Percentiles rank a stretch among this genome's conserved stretches.
Evolutionary conservation across 2,113 vertebrate genomes (phyloP).

Genomic region (Amblyopsis rosae): DNA sequence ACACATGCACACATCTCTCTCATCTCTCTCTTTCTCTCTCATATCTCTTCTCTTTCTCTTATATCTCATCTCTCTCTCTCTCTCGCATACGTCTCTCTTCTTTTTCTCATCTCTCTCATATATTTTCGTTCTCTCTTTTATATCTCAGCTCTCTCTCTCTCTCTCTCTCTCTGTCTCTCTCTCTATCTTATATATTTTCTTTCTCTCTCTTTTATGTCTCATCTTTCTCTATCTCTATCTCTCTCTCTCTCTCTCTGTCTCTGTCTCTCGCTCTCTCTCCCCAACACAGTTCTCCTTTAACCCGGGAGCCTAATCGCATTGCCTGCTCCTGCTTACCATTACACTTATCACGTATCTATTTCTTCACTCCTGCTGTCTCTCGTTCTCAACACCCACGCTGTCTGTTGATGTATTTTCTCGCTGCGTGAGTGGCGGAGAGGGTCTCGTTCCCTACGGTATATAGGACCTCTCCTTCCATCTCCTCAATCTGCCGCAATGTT

Average conservation of each 20-base stretch:
- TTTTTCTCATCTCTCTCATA: neutral
- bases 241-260: neutral
- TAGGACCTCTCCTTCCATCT: neutral
- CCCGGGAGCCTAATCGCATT: neutral
- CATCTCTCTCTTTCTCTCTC: neutral
- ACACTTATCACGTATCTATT: neutral
- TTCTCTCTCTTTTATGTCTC: neutral
- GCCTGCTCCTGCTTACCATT: neutral
- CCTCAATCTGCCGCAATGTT: slow-evolving; percentile 39
- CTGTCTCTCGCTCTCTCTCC: neutral
- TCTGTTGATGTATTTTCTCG: too few relatives aligned
- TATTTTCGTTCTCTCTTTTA: neutral
- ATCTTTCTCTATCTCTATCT: neutral
- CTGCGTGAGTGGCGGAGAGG: too few relatives aligned
- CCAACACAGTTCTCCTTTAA: neutral
- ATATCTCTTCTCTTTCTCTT: too few relatives aligned
- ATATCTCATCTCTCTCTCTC: neutral
- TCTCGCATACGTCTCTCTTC: neutral
- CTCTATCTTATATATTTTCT: neutral
- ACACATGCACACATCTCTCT: neutral
- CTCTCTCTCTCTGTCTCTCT: neutral
- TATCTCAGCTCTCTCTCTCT: neutral
- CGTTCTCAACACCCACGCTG: neutral
- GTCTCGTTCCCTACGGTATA: neutral
- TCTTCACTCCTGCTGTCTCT: neutral